Base-by-base conservation (phyloP, 2,797 vertebrate species). In the Heliangelus exortis region DNA sequence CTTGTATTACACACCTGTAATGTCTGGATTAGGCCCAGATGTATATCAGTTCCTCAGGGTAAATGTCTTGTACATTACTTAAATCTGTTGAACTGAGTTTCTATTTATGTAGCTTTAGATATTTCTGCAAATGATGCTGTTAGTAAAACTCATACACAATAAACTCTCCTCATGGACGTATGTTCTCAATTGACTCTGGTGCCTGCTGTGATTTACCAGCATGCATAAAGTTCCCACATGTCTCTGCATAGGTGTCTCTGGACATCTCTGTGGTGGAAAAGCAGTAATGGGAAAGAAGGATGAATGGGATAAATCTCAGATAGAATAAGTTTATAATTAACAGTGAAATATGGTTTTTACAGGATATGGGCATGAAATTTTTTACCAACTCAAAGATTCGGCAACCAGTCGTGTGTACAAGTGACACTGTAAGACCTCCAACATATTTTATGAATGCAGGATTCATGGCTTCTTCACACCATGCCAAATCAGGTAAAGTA, bases 291-390 rank as follows among this genome's bases (percentile, higher is more conserved):
- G 36, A 34, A 92, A 74, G 8, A 91, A 21, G 29, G 41, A 81
- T 36, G 47, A 85, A 71, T 25, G 29, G 22, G 67, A 84, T 48
- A 84, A 86, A 78, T 13, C 13, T 67, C 61, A 65, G 39, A 15
- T 68, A 26, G 13, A 20, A 2, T 51, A 33, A 31, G 18, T 11
- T 55, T 67, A 19, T 3, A 1, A 4, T 14, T 85, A 76, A 95
- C 3, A 9, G 2, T 0, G 1, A 61, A 87, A 53, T 41, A 4
- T 51, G 10, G 16, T 62, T 87, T 95, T 96, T 90, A 51, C 94
- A 98, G 98, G 78, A 74, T 15, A 95, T 97, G 89, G 97, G 97
- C 72, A 93, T 98, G 39, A 98, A 98, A 88, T 90, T 97, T 82
- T 96, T 97, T 67, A 98, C 98, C 34, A 98, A 98, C 78, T 95